These are phyloP conservation scores for Sebastes paucispinis DNA, from an alignment of 2,797 vertebrate species.

Conservation along the genomic window DNA sequence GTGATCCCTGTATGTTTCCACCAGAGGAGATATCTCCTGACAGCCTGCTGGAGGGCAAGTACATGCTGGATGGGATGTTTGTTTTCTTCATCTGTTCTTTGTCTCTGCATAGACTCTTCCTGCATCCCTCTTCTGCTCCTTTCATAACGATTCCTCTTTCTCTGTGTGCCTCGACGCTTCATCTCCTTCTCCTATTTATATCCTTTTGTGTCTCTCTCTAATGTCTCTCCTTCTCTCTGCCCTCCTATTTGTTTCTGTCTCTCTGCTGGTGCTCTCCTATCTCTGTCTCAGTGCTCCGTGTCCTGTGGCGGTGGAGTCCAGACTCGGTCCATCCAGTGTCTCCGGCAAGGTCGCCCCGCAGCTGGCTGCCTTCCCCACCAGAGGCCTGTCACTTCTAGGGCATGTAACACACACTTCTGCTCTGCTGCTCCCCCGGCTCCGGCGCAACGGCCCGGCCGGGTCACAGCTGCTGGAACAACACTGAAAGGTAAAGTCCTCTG, in stretches of 20 bases:
- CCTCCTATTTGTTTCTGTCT: constrained; percentile 8
- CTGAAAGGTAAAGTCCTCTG: constrained; percentile 58
- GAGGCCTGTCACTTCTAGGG: constrained; percentile 87
- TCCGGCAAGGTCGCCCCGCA: constrained; percentile 87
- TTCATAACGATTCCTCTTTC: constrained; percentile 37
- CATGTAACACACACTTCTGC: constrained; percentile 97
- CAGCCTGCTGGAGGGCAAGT: constrained; percentile 60
- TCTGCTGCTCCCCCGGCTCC: constrained; percentile 69
- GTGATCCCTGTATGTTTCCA: constrained; percentile 61
- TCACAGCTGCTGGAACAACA: constrained; percentile 38
- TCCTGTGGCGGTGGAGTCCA: constrained; percentile 98
- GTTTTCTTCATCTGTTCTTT: constrained; percentile 63
- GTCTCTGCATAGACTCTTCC: constrained; percentile 39
- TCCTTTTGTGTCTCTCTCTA: neutral
- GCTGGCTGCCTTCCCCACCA: constrained; percentile 86
- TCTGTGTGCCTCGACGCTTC: neutral
- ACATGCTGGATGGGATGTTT: constrained; percentile 61
- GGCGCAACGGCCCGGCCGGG: constrained; percentile 36
- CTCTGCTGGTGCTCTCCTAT: neutral
- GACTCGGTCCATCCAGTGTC: constrained; percentile 88
- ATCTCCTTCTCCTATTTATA: constrained; percentile 38
- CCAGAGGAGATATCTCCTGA: constrained; percentile 60
- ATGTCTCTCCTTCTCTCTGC: neutral
- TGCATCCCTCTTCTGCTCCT: constrained; percentile 20
- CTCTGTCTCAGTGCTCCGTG: constrained; percentile 87